A percentile compares a stretch with the other conserved stretches of the same genome.
phyloP scores from a whole-genome alignment of 2,888 invertebrate genomes.

The Desoria tigrina region DNA sequence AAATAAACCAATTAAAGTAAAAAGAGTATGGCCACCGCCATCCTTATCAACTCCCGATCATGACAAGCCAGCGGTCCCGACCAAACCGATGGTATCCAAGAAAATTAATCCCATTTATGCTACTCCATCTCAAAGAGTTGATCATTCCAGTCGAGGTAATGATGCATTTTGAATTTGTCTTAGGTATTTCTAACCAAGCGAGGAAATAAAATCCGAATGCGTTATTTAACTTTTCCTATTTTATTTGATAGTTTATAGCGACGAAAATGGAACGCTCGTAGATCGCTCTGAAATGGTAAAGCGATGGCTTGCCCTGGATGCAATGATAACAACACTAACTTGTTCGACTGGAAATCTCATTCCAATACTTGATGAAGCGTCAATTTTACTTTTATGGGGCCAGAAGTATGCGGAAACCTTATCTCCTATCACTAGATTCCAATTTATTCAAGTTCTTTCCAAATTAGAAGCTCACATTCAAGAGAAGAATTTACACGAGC shows the following conservation, averaged over 20 bases:
- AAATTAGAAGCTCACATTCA: conserved; percentile 52
- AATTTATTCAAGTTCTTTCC: conserved; percentile 52
- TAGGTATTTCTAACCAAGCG: conserved; percentile 4
- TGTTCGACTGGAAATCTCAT: conserved; percentile 53
- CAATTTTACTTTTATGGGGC: conserved; percentile 52
- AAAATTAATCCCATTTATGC: conserved; percentile 71
- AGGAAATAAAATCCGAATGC: no score
- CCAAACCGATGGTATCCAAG: conserved; percentile 65
- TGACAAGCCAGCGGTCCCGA: conserved; percentile 71
- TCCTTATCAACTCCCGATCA: conserved; percentile 57
- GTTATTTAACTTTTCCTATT: conserved; percentile 5
- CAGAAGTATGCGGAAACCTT: conserved; percentile 52
- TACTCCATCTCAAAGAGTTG: conserved; percentile 63
- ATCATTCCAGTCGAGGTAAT: conserved; percentile 51
- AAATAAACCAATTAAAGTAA: conserved; percentile 53
- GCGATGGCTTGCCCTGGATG: conserved; percentile 53
- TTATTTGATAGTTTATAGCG: conserved; percentile 39
- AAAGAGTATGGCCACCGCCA: conserved; percentile 60
- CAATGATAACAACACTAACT: conserved; percentile 53
- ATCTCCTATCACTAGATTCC: conserved; percentile 51
- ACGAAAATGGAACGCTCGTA: conserved; percentile 39
- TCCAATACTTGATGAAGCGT: conserved; percentile 53
- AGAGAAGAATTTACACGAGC: conserved; percentile 52
- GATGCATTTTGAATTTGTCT: conserved; percentile 4
- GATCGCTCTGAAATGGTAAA: conserved; percentile 53